Base-by-base conservation (phyloP, 2,797 vertebrate genomes). In the Eupleurogrammus muticus region DNA sequence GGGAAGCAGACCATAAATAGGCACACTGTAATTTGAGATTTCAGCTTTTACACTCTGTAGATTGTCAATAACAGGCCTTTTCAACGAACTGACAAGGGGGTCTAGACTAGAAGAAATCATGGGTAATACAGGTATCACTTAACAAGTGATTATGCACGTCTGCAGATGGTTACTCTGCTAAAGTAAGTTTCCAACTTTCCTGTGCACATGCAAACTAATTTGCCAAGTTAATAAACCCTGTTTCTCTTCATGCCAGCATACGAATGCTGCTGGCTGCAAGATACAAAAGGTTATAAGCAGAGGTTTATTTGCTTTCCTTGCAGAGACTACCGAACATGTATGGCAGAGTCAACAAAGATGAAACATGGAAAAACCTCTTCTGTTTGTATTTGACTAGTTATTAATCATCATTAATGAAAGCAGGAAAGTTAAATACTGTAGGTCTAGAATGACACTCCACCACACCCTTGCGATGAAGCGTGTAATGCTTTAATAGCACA, bases 391-490 rank as follows among this genome's bases (percentile, higher is more conserved):
- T 62, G 47, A 47, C 62, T 44, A 54, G 48, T 73, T 68, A 62
- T 47, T 70, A 51, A 58, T 73, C 13, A 19, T 12, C 46, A 47
- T 58, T 36, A 14, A 40, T 54, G 52, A 71, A 53, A 49, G 70
- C 46, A 54, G 53, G 49, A 77, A 66, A 75, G 53, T 63, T 44
- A 28, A 38, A 50, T 50, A 36, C 9, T 28, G 48, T 35, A 61
- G 9, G 7, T 46, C 44, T 49, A 86, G 73, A 89, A 1, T 85
- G 83, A 82, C 59, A 44, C 5, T 21, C 49, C 11, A 62, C 67
- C 87, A 66, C 88, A 20, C 87, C 84, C 57, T 66, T 70, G 35
- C 66, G 85, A 44, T 81, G 52, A 68, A 85, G 80, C 77, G 36
- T 85, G 69, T 81, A 87, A 88, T 77, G 21, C 65, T 51, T 78